Evolutionary conservation across 2,888 invertebrate genomes (phyloP), one percentile per base, ranked within the genome.

Genomic region (Stratiomys singularior): DNA sequence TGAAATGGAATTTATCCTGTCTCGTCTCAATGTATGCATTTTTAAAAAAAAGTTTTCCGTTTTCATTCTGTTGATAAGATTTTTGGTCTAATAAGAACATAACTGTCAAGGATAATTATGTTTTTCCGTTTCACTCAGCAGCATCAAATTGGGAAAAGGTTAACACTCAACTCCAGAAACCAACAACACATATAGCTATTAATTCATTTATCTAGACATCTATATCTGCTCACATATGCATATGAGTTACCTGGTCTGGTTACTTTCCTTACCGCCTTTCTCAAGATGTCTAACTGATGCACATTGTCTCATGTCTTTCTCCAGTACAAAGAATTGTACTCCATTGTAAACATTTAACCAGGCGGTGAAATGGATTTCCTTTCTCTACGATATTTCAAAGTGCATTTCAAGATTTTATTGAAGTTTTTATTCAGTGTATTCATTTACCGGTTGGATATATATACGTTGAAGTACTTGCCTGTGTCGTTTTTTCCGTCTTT

Each of bases 351-450:
- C 37, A 37, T 37, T 37, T 37, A 37, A 37, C 4, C 4, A 52
- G 52, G 4, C 52, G 18, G 18, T 11, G 47, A 69, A 1, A 37
- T 46, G 15, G 46, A 5, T 69, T 69, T 69, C 69, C 69, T 69
- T 69, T 69, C 69, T 69, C 69, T 27, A 11, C 47, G 27, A 37
- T 37, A 69, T 69, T 69, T 69, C 69, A 9, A 18, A 69, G 9
- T 69, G 27, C 47, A 44, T 69, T 69, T 69, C 30, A 69, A 47
- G 47, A 69, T 25, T 18, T 69, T 46, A 25, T 30, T 69, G 11
- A 37, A 23, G 46, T 69, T 69, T 25, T 69, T 46, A 52, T 52
- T 52, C 52, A 4, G 3, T 5, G 15, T 52, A 52, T 47, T 69
- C 69, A 25, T 69, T 52, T n/a, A 52, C 4, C 52, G 52, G 52